A percentile compares a stretch with the other conserved stretches of the same genome.
Conservation (phyloP, 2,888 invertebrate species). For the Spodoptera picta region DNA sequence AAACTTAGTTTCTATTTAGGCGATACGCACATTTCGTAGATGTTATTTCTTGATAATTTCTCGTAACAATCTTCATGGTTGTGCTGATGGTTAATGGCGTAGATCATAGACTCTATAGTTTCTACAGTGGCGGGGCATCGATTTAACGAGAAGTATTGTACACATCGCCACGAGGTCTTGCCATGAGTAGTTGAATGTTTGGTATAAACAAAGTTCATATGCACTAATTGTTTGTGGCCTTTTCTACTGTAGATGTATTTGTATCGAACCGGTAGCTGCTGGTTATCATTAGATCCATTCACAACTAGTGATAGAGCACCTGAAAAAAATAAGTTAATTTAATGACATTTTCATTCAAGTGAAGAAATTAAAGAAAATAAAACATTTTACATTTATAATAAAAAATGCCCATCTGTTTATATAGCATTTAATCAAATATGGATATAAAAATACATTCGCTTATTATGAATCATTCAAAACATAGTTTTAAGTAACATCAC, state of each 20-base stretch:
- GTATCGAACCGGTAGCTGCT: conserved; percentile 79
- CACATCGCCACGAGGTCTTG: conserved; percentile 87
- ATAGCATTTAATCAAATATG: conserved; percentile 68
- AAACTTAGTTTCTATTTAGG: conserved; percentile 67
- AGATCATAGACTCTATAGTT: conserved; percentile 85
- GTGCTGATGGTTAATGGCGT: conserved; percentile 84
- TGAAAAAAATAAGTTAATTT: conserved; percentile 61
- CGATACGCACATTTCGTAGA: conserved; percentile 85
- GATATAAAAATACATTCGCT: conserved; percentile 75
- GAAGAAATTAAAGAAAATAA: not conserved
- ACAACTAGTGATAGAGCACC: conserved; percentile 84
- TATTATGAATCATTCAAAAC: conserved; percentile 64
- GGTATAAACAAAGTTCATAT: conserved; percentile 87
- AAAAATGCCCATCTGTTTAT: conserved; percentile 37
- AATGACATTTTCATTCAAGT: not conserved
- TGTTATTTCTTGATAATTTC: conserved; percentile 81
- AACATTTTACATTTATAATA: conserved; percentile 17
- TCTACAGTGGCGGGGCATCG: conserved; percentile 86
- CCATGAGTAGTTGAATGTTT: conserved; percentile 87
- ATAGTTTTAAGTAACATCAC: conserved; percentile 66
- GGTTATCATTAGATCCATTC: conserved; percentile 78
- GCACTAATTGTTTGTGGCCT: conserved; percentile 86
- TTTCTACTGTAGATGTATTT: conserved; percentile 87
- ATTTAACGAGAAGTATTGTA: conserved; percentile 86
- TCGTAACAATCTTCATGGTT: conserved; percentile 86